These are phyloP conservation scores for Sciurus carolinensis DNA, from an alignment of 2,797 vertebrate genomes.

Conservation along the genomic window DNA sequence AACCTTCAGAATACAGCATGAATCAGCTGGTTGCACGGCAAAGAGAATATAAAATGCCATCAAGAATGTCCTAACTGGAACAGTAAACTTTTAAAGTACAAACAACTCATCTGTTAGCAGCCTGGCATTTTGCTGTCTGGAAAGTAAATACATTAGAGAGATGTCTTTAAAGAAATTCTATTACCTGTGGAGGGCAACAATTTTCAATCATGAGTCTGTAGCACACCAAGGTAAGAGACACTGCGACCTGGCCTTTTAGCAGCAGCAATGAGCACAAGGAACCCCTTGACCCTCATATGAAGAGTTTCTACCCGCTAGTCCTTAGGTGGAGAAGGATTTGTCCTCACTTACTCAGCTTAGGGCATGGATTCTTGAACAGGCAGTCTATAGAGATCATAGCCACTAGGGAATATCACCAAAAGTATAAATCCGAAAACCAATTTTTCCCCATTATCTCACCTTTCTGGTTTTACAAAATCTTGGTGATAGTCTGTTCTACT, in stretches of 20 bases:
- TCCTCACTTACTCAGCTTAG: not conserved
- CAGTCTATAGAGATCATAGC: not conserved
- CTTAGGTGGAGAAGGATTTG: not conserved
- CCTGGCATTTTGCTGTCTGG: conserved; percentile 71
- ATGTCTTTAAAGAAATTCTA: conserved; percentile 72
- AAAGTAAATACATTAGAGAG: conserved; percentile 81
- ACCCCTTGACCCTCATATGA: not conserved
- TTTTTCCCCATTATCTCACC: not conserved
- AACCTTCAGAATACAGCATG: conserved; percentile 72
- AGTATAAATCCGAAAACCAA: not conserved
- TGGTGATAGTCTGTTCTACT: not conserved
- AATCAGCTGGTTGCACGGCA: conserved; percentile 75
- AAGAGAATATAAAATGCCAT: conserved; percentile 78
- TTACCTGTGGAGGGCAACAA: conserved; percentile 26
- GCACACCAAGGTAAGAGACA: not conserved
- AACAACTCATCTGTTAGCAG: conserved; percentile 82
- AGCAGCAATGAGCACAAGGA: not conserved
- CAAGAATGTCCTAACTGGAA: conserved; percentile 76
- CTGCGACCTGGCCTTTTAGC: not conserved
- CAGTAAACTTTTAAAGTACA: conserved; percentile 85
- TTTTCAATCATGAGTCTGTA: not conserved
- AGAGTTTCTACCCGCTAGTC: not conserved
- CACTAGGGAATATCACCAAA: not conserved
- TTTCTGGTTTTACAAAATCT: not conserved
- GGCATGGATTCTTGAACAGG: not conserved